Conservation (phyloP, 2,888 invertebrate genomes). For the Leptura quadrifasciata region DNA sequence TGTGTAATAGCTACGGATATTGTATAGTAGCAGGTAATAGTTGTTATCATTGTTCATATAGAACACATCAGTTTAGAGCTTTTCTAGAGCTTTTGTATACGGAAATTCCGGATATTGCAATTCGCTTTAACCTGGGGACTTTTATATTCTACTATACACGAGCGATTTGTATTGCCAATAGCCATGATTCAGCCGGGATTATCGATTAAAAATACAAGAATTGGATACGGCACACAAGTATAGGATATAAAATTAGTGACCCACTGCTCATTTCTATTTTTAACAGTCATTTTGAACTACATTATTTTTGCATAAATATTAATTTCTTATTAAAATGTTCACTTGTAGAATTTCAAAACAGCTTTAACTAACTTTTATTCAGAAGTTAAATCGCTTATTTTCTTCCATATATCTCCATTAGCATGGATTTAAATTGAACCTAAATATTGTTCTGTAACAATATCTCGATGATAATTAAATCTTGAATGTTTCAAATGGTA, state of each 20-base stretch:
- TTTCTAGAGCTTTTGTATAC: slow-evolving; percentile 41
- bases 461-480: slow-evolving; percentile 21
- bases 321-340: no score
- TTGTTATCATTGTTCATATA: slow-evolving; percentile 48
- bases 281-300: no score
- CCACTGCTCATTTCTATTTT: no score
- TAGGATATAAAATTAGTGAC: neutral
- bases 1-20: slow-evolving; percentile 40
- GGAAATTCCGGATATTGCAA: slow-evolving; percentile 31
- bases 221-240: neutral
- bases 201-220: slow-evolving; percentile 5
- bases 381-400: neutral
- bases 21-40: slow-evolving; percentile 47
- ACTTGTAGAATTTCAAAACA: no score
- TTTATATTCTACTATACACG: slow-evolving; percentile 22
- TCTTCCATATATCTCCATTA: neutral
- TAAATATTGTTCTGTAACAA: neutral
- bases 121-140: slow-evolving; percentile 34
- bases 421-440: neutral
- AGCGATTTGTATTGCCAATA: slow-evolving; percentile 24
- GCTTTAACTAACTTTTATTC: neutral
- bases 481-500: slow-evolving; percentile 11
- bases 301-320: no score
- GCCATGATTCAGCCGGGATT: neutral
- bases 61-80: slow-evolving; percentile 33